Conservation (phyloP, 2,113 vertebrate genomes). For the Chaetops frenatus region DNA sequence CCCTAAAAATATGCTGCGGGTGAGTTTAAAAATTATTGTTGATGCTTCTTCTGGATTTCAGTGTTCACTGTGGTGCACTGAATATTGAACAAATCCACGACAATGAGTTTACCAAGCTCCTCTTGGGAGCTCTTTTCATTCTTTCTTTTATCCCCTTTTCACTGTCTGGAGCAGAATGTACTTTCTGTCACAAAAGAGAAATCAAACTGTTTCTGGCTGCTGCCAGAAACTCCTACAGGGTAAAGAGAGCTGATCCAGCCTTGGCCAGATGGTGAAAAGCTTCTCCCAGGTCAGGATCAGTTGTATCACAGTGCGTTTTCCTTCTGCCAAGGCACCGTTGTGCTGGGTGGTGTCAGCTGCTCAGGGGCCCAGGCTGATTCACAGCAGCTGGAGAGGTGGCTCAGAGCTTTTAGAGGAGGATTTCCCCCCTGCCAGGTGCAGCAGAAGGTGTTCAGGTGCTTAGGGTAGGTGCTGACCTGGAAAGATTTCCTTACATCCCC, state of each 20-base stretch:
- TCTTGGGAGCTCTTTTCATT: neutral
- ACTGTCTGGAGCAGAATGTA: neutral
- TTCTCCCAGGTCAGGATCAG: neutral
- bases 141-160: neutral
- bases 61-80: neutral
- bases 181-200: constrained; percentile 12
- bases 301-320: neutral
- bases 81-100: neutral
- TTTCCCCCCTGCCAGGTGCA: neutral
- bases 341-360: neutral
- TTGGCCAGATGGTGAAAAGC: constrained; percentile 21
- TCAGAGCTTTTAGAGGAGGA: neutral
- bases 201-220: neutral
- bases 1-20: neutral
- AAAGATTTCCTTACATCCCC: constrained; percentile 75
- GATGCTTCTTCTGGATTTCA: neutral
- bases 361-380: neutral
- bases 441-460: neutral
- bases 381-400: neutral
- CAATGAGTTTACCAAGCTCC: neutral
- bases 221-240: neutral
- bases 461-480: neutral
- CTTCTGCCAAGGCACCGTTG: neutral
- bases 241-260: neutral
- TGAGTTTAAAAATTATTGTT: neutral